Conservation (phyloP, 92 coral and sea anemone genomes). For the Galaxea fascicularis region DNA sequence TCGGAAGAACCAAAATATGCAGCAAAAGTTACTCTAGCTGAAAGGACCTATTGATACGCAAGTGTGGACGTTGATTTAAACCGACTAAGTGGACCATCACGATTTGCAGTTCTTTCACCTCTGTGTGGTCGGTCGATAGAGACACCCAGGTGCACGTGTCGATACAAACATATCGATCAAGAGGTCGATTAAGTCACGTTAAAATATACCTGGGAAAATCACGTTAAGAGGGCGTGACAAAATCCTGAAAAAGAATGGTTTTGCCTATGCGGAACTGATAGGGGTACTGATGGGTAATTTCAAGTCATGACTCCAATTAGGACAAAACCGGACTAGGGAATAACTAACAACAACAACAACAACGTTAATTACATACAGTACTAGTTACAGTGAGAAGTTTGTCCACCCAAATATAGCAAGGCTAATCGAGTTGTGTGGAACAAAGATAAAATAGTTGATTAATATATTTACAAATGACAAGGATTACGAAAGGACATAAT, state of each 20-base stretch:
- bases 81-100: neutral
- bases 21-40: neutral
- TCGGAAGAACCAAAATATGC: neutral
- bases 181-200: neutral
- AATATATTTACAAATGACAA: no score
- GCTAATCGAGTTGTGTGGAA: no score
- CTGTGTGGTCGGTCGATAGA: neutral
- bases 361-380: no score
- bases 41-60: neutral
- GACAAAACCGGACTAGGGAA: slow-evolving; percentile 2
- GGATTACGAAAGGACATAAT: no score
- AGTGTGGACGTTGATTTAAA: neutral
- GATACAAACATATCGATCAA: neutral
- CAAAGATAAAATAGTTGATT: no score
- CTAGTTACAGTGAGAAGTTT: no score
- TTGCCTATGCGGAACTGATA: neutral
- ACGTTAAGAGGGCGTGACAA: neutral
- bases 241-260: no score
- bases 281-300: neutral
- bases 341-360: neutral
- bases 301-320: neutral
- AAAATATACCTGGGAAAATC: neutral
- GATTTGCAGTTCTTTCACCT: neutral
- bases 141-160: neutral
- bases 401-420: no score